These are phyloP conservation scores for Boloria euphrosyne DNA, from an alignment of 2,888 invertebrate genomes.

Conservation along the genomic window DNA sequence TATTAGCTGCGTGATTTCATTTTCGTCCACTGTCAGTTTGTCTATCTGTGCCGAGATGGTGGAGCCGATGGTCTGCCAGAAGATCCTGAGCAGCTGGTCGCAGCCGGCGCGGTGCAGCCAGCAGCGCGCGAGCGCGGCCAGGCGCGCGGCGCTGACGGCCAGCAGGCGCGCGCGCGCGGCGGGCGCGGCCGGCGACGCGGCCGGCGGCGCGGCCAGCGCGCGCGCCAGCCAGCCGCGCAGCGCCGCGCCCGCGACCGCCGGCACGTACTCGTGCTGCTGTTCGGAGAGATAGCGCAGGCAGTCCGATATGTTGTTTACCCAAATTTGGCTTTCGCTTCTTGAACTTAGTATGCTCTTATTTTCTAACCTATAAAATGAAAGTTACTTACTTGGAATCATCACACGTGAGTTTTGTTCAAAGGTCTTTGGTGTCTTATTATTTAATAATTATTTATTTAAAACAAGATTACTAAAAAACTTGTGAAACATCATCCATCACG, in stretches of 20 bases:
- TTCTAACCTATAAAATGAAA: constrained; percentile 77
- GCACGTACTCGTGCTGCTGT: constrained; percentile 47
- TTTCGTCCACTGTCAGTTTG: constrained; percentile 62
- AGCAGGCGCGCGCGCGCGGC: constrained; percentile 48
- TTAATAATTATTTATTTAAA: too few relatives aligned
- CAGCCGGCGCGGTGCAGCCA: constrained; percentile 58
- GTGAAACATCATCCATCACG: too few relatives aligned
- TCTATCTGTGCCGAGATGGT: constrained; percentile 56
- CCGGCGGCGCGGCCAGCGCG: constrained; percentile 40
- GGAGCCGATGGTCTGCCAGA: constrained; percentile 67
- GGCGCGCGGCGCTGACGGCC: constrained; percentile 47
- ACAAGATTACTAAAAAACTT: too few relatives aligned
- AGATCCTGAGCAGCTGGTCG: constrained; percentile 61
- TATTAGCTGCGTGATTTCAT: constrained; percentile 68
- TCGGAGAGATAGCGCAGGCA: constrained; percentile 82
- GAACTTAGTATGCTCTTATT: constrained; percentile 83
- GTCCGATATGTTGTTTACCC: constrained; percentile 87
- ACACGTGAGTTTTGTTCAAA: background rate
- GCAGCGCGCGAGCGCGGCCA: constrained; percentile 56
- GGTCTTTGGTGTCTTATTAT: too few relatives aligned
- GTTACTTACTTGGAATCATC: background rate
- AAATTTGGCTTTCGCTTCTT: constrained; percentile 85
- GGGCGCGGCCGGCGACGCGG: constrained; percentile 51
- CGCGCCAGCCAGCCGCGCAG: constrained; percentile 59
- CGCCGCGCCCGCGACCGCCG: constrained; percentile 51